Conservation (phyloP, 2,888 invertebrate species). For the Cantharis lateralis region DNA sequence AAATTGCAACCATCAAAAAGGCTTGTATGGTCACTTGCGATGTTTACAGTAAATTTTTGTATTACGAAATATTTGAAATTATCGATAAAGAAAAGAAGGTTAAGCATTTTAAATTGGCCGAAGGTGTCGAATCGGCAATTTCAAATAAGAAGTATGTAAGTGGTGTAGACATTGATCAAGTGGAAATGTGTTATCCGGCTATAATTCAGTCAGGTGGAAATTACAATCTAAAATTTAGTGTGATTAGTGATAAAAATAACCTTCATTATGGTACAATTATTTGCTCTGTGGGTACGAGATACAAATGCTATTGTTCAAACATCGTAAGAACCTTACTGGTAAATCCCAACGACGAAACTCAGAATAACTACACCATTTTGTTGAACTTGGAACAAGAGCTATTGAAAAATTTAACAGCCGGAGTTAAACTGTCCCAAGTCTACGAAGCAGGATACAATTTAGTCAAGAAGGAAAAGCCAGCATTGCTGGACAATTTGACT, state of each 20-base stretch:
- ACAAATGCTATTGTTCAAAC: slow-evolving; percentile 98
- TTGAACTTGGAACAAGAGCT: slow-evolving; percentile 89
- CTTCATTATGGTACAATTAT: slow-evolving; percentile 96
- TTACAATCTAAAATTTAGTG: slow-evolving; percentile 96
- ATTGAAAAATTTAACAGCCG: slow-evolving; percentile 80
- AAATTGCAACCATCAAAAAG: slow-evolving; percentile 87
- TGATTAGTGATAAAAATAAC: slow-evolving; percentile 89
- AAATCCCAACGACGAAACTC: slow-evolving; percentile 80
- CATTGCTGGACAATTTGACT: slow-evolving; percentile 85
- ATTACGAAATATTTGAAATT: slow-evolving; percentile 97
- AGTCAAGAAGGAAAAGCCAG: slow-evolving; percentile 86
- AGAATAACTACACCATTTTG: slow-evolving; percentile 91
- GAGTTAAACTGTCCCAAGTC: slow-evolving; percentile 81
- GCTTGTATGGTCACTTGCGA: slow-evolving; percentile 92
- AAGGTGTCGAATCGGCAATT: slow-evolving; percentile 91
- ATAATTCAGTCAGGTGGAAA: slow-evolving; percentile 99
- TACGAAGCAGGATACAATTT: slow-evolving; percentile 82
- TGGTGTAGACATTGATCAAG: slow-evolving; percentile 83
- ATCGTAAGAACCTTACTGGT: slow-evolving; percentile 95
- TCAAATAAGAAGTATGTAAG: slow-evolving; percentile 95
- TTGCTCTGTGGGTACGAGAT: slow-evolving; percentile 91
- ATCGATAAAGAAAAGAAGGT: slow-evolving; percentile 99
- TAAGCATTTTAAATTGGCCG: slow-evolving; percentile 92
- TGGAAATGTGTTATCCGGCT: slow-evolving; percentile 98
- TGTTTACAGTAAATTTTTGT: slow-evolving; percentile 94